phyloP scores from a whole-genome alignment of 1,140 invertebrate genomes.

The Idris sp. region DNA sequence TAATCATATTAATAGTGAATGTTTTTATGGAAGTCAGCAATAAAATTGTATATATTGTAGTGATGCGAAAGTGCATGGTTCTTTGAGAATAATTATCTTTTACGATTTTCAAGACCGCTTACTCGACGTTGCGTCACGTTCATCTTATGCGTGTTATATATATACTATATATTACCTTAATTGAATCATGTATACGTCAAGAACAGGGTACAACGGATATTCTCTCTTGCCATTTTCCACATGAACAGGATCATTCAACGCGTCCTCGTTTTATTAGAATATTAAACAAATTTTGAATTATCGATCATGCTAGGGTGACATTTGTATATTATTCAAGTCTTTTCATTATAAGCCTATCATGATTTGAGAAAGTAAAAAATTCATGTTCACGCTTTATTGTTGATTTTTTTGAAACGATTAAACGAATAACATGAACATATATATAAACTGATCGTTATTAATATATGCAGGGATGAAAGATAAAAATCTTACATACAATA shows the following conservation, averaged over 20 bases:
- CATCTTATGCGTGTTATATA: constrained; percentile 60
- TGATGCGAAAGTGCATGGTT: constrained; percentile 58
- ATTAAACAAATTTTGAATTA: constrained; percentile 57
- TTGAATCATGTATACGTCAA: constrained; percentile 54
- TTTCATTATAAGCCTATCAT: too few relatives aligned
- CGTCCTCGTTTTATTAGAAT: constrained; percentile 55
- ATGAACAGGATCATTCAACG: constrained; percentile 50
- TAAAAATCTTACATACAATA: too few relatives aligned
- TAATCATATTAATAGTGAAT: too few relatives aligned
- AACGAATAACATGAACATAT: too few relatives aligned
- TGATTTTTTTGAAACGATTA: too few relatives aligned
- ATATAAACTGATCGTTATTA: too few relatives aligned
- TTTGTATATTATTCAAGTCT: too few relatives aligned
- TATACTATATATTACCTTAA: constrained; percentile 61
- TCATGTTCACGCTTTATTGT: too few relatives aligned
- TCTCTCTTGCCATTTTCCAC: constrained; percentile 50
- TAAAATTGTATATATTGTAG: constrained; percentile 58
- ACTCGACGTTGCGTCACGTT: constrained; percentile 59
- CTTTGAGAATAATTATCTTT: constrained; percentile 62
- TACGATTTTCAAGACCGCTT: constrained; percentile 62
- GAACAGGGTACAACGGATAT: constrained; percentile 48
- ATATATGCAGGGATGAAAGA: too few relatives aligned
- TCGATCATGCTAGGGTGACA: constrained; percentile 33
- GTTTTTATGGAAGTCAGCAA: constrained; percentile 35
- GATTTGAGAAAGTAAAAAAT: too few relatives aligned